phyloP scores from a whole-genome alignment of 1,140 invertebrate genomes.

The Sinella curviseta region DNA sequence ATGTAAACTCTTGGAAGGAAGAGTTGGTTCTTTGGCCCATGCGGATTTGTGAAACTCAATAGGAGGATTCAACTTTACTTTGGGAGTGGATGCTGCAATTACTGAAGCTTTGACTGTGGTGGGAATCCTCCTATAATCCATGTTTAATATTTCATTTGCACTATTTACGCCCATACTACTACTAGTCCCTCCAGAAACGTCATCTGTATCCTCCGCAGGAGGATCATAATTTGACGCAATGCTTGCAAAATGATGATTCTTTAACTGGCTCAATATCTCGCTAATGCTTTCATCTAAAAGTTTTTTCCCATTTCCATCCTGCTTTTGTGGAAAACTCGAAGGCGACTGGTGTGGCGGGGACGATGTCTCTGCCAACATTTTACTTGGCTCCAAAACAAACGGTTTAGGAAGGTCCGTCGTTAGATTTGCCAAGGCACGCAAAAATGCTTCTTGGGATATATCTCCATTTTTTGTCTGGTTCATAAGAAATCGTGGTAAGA shows the following conservation, averaged over 20 bases:
- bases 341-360: not conserved
- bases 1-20: conserved; percentile 16
- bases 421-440: not conserved
- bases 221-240: not conserved
- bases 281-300: not conserved
- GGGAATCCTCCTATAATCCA: not conserved
- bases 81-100: not conserved
- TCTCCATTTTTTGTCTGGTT: not conserved
- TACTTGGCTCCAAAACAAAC: conserved; percentile 10
- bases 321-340: not conserved
- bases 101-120: not conserved
- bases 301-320: not conserved
- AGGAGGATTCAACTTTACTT: not conserved
- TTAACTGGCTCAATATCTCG: not conserved
- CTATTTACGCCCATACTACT: not conserved
- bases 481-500: conserved; percentile 2
- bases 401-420: not conserved
- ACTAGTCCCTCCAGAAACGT: not conserved
- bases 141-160: conserved; percentile 14
- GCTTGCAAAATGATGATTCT: conserved; percentile 11
- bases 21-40: not conserved
- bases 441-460: not conserved
- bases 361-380: not conserved
- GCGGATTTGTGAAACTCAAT: conserved; percentile 16
- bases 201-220: not conserved